These are phyloP conservation scores for Lepeophtheirus salmonis DNA, from an alignment of 1,140 invertebrate genomes.

Conservation along the genomic window DNA sequence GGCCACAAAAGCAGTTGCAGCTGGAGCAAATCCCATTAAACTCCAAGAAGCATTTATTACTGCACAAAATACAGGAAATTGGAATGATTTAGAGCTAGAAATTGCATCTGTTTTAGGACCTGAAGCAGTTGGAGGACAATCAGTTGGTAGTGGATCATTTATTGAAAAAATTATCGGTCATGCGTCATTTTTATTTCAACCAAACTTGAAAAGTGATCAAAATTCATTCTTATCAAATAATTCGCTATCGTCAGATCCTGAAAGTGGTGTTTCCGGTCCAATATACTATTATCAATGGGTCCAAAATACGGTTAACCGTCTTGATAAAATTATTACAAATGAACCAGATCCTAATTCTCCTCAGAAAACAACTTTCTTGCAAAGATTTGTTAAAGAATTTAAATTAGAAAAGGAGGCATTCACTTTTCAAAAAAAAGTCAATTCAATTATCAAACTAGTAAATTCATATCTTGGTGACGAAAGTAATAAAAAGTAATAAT, in stretches of 20 bases:
- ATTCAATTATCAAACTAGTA: too few species aligned
- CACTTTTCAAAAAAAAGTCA: background rate
- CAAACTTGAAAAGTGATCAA: background rate
- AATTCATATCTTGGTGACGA: too few species aligned
- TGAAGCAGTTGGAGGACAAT: background rate
- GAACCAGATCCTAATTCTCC: background rate
- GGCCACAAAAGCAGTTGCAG: background rate
- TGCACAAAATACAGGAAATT: background rate
- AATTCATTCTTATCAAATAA: background rate
- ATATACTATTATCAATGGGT: constrained; percentile 10
- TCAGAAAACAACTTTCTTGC: background rate
- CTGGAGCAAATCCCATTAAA: background rate
- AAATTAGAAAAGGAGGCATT: background rate
- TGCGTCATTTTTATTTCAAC: background rate
- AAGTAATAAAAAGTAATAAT: too few species aligned
- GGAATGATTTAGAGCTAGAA: background rate
- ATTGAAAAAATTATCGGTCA: background rate
- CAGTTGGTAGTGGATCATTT: background rate
- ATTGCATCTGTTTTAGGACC: background rate
- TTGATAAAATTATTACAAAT: too few species aligned
- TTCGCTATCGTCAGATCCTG: background rate
- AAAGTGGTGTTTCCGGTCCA: background rate
- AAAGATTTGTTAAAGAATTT: background rate
- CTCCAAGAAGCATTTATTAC: background rate
- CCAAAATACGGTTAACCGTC: too few species aligned